Evolutionary conservation across 2,113 vertebrate genomes (phyloP).

Genomic region (Junco hyemalis): DNA sequence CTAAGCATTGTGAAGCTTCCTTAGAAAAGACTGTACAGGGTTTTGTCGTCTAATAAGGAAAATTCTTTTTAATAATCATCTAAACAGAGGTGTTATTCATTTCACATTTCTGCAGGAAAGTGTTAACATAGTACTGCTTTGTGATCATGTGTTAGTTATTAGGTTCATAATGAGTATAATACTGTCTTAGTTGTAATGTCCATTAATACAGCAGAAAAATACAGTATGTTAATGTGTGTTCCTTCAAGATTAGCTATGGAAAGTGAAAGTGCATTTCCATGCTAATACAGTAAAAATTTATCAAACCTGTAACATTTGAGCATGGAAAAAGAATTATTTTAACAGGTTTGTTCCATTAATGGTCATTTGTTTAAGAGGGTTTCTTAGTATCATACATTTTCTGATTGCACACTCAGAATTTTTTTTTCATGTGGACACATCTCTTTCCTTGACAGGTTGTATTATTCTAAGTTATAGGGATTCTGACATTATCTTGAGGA

Average conservation of each 20-base stretch:
- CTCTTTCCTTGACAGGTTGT: slow-evolving; percentile 45
- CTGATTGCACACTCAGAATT: slow-evolving; percentile 1
- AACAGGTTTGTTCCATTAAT: slow-evolving; percentile 62
- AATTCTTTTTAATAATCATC: slow-evolving; percentile 27
- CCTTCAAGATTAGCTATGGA: slow-evolving; percentile 60
- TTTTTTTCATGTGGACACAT: slow-evolving; percentile 40
- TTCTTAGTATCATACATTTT: slow-evolving; percentile 46
- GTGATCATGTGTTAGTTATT: slow-evolving; percentile 53
- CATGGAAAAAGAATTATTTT: slow-evolving; percentile 65
- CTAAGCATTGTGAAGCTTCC: neutral
- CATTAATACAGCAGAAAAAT: slow-evolving; percentile 68
- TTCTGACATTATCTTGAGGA: neutral
- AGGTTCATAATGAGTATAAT: slow-evolving; percentile 59
- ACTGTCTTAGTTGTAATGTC: slow-evolving; percentile 43
- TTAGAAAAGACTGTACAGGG: neutral
- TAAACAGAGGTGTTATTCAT: slow-evolving; percentile 50
- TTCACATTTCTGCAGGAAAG: slow-evolving; percentile 48
- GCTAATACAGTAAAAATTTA: slow-evolving; percentile 67
- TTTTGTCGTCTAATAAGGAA: slow-evolving; percentile 5
- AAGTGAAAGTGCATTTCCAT: slow-evolving; percentile 58
- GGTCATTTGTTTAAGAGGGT: slow-evolving; percentile 43
- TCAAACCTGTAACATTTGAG: slow-evolving; percentile 61
- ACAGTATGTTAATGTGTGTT: slow-evolving; percentile 57
- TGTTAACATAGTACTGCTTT: slow-evolving; percentile 53
- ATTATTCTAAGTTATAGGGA: neutral